Evolutionary conservation across 2,797 vertebrate genomes (phyloP), one percentile per base, ranked within the genome.

Genomic region (Aeoliscus strigatus): DNA sequence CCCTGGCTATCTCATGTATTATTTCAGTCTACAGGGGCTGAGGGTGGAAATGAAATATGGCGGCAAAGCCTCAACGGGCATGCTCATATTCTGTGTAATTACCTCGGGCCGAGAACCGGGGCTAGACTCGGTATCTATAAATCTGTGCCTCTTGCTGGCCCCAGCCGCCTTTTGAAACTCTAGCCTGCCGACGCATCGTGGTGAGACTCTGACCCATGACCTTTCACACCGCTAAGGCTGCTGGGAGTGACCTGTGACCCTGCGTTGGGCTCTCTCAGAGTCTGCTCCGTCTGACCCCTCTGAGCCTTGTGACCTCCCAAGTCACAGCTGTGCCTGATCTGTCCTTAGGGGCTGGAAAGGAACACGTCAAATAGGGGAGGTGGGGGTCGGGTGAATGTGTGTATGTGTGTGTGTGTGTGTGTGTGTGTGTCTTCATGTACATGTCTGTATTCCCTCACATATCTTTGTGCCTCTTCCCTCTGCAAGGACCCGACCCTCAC

Each of bases 141-240:
- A 85, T 89, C 83, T 87, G 76, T 70, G 73, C 72, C 75, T 84
- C 80, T 84, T 75, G 17, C 77, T 73, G 68, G 79, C 76, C 72
- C 67, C 68, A 63, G 51, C 65, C 69, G 59, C 52, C 81, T 84
- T 90, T 85, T 86, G 82, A 86, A 87, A 84, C 78, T 72, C 63
- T 80, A 78, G 70, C 77, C 82, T 74, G 78, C 67, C 74, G 78
- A 78, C 51, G 53, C 83, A 82, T 80, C 69, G 51, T 76, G 81
- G 86, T 90, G 88, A 88, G 83, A 90, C 79, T 74, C 75, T 90
- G 87, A 92, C 88, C 85, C 85, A 80, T 84, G 86, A 87, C 87
- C 86, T 92, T 93, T 91, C 83, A 89, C 90, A 90, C 83, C 26
- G 32, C 66, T 58, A 72, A 77, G 82, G 87, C 87, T 83, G 60